A percentile compares a stretch with the other conserved stretches of the same genome.
Conservation (phyloP, 1,140 invertebrate genomes). For the Ostrea edulis region DNA sequence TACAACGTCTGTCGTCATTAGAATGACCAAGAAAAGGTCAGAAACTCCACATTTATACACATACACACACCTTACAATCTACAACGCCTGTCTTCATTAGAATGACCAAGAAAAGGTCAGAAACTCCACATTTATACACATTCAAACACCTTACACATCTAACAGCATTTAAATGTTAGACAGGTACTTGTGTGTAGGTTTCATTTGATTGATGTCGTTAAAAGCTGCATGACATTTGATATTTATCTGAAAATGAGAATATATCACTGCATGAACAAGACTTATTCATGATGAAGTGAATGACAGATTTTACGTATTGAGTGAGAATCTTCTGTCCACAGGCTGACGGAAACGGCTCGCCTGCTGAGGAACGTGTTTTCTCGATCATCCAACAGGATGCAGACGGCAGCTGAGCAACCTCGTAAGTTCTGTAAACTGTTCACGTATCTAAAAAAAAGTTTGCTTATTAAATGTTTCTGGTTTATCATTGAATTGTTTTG, state of each 20-base stretch:
- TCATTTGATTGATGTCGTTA: no score
- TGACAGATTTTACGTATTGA: no score
- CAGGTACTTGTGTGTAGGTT: no score
- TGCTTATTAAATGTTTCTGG: not conserved
- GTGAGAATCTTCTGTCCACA: conserved; percentile 77
- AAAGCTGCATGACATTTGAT: no score
- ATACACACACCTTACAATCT: no score
- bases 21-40: conserved; percentile 80
- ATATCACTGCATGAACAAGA: no score
- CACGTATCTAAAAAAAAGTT: not conserved
- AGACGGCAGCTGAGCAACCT: conserved; percentile 61
- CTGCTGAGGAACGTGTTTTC: conserved; percentile 95
- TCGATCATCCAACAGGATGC: conserved; percentile 82
- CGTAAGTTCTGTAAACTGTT: conserved; percentile 60
- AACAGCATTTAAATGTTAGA: no score
- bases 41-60: not conserved
- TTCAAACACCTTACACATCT: no score
- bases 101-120: conserved; percentile 80
- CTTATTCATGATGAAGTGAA: no score
- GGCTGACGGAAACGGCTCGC: conserved; percentile 96
- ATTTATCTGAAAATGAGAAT: no score
- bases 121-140: not conserved
- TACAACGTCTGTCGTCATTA: conserved; percentile 84
- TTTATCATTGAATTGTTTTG: not conserved
- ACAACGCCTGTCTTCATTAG: conserved; percentile 84